Conservation (phyloP, 2,797 vertebrate species). For the Hoplostethus mediterraneus region DNA sequence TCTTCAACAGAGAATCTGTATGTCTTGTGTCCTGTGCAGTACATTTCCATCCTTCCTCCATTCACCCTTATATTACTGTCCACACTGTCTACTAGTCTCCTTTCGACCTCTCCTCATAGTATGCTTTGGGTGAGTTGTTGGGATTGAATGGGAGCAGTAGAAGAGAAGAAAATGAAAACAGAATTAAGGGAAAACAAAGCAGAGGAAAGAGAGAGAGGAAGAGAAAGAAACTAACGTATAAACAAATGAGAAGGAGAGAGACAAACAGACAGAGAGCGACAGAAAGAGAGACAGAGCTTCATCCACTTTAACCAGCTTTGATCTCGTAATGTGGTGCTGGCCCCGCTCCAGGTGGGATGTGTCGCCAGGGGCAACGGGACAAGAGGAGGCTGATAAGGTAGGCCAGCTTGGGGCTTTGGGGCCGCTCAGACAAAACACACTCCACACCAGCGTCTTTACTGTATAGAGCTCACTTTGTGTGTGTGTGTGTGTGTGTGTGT, state of each 20-base stretch:
- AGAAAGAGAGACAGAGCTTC: conserved; percentile 42
- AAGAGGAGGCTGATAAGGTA: conserved; percentile 73
- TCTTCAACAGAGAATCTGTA: conserved; percentile 13
- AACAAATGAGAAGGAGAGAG: conserved; percentile 41
- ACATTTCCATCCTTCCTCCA: too few relatives aligned
- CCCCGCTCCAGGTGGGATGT: conserved; percentile 75
- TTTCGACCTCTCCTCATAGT: not conserved
- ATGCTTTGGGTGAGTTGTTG: not conserved
- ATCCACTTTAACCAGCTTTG: conserved; percentile 75
- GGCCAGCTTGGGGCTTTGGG: conserved; percentile 44
- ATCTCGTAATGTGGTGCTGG: conserved; percentile 81
- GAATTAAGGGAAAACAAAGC: not conserved
- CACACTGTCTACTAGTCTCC: not conserved
- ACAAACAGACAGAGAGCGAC: conserved; percentile 30
- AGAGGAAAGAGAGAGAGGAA: not conserved
- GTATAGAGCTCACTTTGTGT: conserved; percentile 19
- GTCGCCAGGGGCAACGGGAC: conserved; percentile 75
- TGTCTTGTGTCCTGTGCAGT: not conserved
- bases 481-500: conserved; percentile 18
- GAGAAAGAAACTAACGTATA: conserved; percentile 32
- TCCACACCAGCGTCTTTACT: conserved; percentile 41
- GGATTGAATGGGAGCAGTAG: not conserved
- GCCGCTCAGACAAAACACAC: conserved; percentile 70
- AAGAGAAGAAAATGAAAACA: not conserved
- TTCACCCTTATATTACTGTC: not conserved